Evolutionary conservation across 2,888 invertebrate genomes (phyloP), one percentile per base, ranked within the genome.

Genomic region (Mamestra brassicae): DNA sequence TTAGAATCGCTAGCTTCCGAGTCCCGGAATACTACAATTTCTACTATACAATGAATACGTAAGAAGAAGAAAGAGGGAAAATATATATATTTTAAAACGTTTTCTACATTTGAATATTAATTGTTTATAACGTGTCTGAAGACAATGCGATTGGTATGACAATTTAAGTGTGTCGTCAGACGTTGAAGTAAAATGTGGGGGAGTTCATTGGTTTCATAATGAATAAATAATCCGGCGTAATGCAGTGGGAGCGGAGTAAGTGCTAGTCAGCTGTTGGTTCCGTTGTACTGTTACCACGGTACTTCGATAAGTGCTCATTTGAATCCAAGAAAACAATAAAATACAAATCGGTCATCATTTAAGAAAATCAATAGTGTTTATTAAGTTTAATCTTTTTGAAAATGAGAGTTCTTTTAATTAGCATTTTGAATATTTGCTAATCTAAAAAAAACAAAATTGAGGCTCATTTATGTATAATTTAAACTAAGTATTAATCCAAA

Each of bases 221-320:
- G 70, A 79, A 83, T 85, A 76, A 74, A 83, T 85, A 80, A 80
- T 67, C 36, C 26, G 45, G 45, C 74, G 62, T 81, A 79, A 73
- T 73, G 69, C 84, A 67, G 38, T 83, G 80, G 69, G 80, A 81
- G 67, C 15, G 17, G 17, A n/a, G 62, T 36, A 67, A 76, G 71
- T 78, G 70, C 50, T 74, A 69, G 74, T 52, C 84, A 83, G 45
- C 73, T 83, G 84, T 26, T 69, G 26, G 17, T 45, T 83, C 55
- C n/a, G 17, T 65, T 47, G 26, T 54, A 26, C 38, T 34, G n/a
- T 26, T 52, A 17, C 42, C 36, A 7, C 34, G 1, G 34, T 54
- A 26, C 50, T 47, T 61, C 45, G 81, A 57, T 65, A 52, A 65
- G 42, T 66, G 65, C 45, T 78, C 26, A 42, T 55, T 78, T 70